Evolutionary conservation across 2,113 vertebrate genomes (phyloP).

Genomic region (Nestor notabilis): DNA sequence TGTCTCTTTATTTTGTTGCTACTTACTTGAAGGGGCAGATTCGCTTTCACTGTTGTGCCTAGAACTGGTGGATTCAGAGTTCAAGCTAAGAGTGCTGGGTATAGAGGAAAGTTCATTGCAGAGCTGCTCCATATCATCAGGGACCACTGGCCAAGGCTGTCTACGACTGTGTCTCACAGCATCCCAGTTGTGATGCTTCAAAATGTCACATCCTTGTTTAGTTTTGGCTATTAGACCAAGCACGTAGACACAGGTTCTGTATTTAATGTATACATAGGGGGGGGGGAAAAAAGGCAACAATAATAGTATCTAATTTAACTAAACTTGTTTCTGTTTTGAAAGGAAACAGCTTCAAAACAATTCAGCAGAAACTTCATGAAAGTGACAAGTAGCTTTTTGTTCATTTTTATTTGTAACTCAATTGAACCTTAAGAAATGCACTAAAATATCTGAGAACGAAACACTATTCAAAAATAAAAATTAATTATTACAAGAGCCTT

Average conservation of each 20-base stretch:
- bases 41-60: slow-evolving; percentile 98
- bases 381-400: neutral
- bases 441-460: neutral
- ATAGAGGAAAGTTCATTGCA: slow-evolving; percentile 84
- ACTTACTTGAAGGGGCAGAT: slow-evolving; percentile 91
- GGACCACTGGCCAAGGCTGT: slow-evolving; percentile 94
- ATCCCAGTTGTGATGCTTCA: slow-evolving; percentile 94
- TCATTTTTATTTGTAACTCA: neutral
- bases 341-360: neutral
- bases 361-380: neutral
- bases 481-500: neutral
- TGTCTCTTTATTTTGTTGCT: neutral
- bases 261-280: neutral
- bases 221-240: slow-evolving; percentile 96
- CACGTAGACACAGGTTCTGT: slow-evolving; percentile 93
- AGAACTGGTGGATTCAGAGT: slow-evolving; percentile 95
- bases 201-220: slow-evolving; percentile 93
- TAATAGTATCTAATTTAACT: neutral
- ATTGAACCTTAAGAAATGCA: neutral
- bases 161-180: slow-evolving; percentile 93
- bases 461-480: neutral
- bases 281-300: neutral
- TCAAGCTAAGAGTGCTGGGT: slow-evolving; percentile 87
- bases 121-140: slow-evolving; percentile 91
- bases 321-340: neutral